phyloP scores from a whole-genome alignment of 1,140 invertebrate genomes.

The Drosophila insularis region DNA sequence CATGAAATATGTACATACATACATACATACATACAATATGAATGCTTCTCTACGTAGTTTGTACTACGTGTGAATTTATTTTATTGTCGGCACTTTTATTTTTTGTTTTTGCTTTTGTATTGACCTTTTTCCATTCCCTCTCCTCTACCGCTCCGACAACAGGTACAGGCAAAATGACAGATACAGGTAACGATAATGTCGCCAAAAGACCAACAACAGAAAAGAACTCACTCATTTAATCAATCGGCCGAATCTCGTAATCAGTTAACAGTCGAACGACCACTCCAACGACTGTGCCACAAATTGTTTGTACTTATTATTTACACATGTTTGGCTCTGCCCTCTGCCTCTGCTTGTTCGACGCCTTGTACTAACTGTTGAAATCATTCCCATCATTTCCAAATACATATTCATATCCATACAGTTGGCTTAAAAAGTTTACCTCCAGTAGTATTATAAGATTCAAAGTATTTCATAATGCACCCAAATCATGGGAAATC shows the following conservation, averaged over 20 bases:
- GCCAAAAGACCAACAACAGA: constrained; percentile 8
- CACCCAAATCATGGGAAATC: no score
- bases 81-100: constrained; percentile 51
- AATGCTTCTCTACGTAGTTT: constrained; percentile 31
- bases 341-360: not conserved
- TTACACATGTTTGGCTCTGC: constrained; percentile 60
- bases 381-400: constrained; percentile 16
- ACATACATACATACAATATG: constrained; percentile 13
- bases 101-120: constrained; percentile 24
- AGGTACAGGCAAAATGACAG: not conserved
- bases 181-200: constrained; percentile 26
- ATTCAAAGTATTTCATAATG: no score
- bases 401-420: constrained; percentile 2
- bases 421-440: not conserved
- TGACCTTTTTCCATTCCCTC: constrained; percentile 56
- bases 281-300: constrained; percentile 20
- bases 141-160: not conserved
- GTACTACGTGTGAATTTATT: constrained; percentile 61
- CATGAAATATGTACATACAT: constrained; percentile 59
- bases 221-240: constrained; percentile 15
- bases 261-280: constrained; percentile 46
- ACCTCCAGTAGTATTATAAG: no score
- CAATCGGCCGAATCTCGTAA: constrained; percentile 28
- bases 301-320: constrained; percentile 57
- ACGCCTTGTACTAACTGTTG: constrained; percentile 27